phyloP scores from a whole-genome alignment of 2,888 invertebrate species.

The Pseudococcus jackbeardsleyi region DNA sequence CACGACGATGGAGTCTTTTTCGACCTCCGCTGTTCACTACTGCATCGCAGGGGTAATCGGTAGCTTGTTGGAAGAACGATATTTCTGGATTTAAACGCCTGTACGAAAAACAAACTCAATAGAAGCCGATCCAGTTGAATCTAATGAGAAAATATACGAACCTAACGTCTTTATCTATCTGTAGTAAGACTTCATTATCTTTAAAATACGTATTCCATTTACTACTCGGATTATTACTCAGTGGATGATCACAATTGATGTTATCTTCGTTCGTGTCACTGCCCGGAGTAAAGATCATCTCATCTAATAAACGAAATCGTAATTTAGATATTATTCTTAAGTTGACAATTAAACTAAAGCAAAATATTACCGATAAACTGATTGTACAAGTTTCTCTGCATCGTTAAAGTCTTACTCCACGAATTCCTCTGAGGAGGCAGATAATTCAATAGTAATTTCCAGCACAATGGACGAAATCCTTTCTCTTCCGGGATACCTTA shows the following conservation, averaged over 20 bases:
- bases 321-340: too few species aligned
- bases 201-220: conserved; percentile 96
- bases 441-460: conserved; percentile 91
- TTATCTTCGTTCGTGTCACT: conserved; percentile 72
- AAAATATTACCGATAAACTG: conserved; percentile 80
- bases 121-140: too few species aligned
- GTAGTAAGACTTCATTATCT: conserved; percentile 96
- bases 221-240: conserved; percentile 95
- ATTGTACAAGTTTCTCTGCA: conserved; percentile 84
- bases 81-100: conserved; percentile 92
- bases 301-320: conserved; percentile 74
- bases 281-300: conserved; percentile 89
- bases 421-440: conserved; percentile 79
- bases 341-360: too few species aligned
- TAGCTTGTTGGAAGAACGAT: conserved; percentile 94
- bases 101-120: conserved; percentile 65
- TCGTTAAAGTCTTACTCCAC: conserved; percentile 79
- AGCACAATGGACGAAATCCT: conserved; percentile 81
- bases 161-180: conserved; percentile 98
- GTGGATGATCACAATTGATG: conserved; percentile 83
- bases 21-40: conserved; percentile 84
- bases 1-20: conserved; percentile 90
- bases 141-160: conserved; percentile 66
- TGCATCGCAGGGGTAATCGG: conserved; percentile 88
- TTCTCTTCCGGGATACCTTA: conserved; percentile 88